Evolutionary conservation across 2,888 invertebrate species (phyloP), one percentile per base, ranked within the genome.

Genomic region (Agrotis segetum): DNA sequence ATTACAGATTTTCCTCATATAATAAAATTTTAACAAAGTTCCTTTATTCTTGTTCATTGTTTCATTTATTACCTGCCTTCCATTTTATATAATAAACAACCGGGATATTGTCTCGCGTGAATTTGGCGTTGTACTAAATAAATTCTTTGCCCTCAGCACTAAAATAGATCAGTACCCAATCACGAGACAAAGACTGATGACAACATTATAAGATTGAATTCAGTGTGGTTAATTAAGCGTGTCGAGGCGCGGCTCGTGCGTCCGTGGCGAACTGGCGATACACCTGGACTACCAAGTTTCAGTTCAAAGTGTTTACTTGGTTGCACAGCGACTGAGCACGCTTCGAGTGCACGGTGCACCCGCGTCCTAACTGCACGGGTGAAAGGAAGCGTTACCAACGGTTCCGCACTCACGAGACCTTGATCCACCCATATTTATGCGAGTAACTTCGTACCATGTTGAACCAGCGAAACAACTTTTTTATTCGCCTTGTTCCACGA

Each of bases 361-460:
- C 75, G 85, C 84, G 78, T 87, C 89, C 88, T 86, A 90, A 90
- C 87, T 88, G 87, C 84, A 85, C 85, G 85, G 85, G 88, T 92
- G 92, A 92, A 92, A 92, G 92, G 91, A 90, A 90, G 88, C 88
- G 85, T 89, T 88, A 88, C 88, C 88, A 89, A 90, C 90, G 88
- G 90, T 91, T 90, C 90, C 89, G 87, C 86, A 87, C 87, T 85
- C 86, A 86, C 79, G 85, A 82, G 88, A 84, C 90, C 88, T 91
- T 90, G 89, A 88, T 87, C 87, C 85, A 88, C 87, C 88, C 87
- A 85, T 87, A 86, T 86, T 85, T 87, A 74, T 80, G 71, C 77
- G 56, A 59, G 78, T 34, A 58, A 59, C 63, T 78, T 67, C 78
- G 81, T 83, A 66, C 59, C 68, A 34, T 63, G 56, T 67, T 69